A percentile compares a stretch with the other conserved stretches of the same genome.
phyloP scores from a whole-genome alignment of 2,113 vertebrate genomes.

The Sturnus vulgaris region DNA sequence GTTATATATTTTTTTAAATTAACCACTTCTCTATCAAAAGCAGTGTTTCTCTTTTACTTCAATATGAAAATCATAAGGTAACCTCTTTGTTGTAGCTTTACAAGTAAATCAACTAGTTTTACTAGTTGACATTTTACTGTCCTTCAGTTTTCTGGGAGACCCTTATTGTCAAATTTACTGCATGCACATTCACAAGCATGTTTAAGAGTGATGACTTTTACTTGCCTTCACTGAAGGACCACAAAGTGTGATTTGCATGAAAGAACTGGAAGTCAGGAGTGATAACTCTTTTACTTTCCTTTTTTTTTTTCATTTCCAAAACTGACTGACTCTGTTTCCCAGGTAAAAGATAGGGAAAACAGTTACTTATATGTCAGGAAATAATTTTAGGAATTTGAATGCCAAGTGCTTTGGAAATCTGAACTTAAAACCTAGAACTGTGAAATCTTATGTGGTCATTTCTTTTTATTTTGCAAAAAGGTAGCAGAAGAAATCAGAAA shows the following conservation, averaged over 20 bases:
- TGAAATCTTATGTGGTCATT: background rate
- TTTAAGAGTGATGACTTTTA: background rate
- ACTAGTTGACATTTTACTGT: background rate
- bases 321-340: background rate
- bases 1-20: fast-evolving
- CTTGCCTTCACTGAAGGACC: background rate
- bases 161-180: background rate
- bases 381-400: background rate
- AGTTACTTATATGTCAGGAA: background rate
- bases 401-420: background rate
- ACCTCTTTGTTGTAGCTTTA: background rate
- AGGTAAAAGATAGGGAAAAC: background rate
- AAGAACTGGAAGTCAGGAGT: background rate
- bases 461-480: background rate
- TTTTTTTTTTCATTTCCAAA: background rate
- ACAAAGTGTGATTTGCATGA: background rate
- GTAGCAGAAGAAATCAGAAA: background rate
- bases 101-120: background rate
- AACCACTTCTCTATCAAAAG: background rate
- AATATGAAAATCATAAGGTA: background rate
- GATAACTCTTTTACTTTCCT: too few relatives aligned
- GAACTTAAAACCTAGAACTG: background rate
- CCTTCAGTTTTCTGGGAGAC: background rate
- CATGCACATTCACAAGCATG: background rate
- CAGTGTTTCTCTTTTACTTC: background rate